phyloP scores from a whole-genome alignment of 2,797 vertebrate genomes.

The Leptoclinus maculatus region DNA sequence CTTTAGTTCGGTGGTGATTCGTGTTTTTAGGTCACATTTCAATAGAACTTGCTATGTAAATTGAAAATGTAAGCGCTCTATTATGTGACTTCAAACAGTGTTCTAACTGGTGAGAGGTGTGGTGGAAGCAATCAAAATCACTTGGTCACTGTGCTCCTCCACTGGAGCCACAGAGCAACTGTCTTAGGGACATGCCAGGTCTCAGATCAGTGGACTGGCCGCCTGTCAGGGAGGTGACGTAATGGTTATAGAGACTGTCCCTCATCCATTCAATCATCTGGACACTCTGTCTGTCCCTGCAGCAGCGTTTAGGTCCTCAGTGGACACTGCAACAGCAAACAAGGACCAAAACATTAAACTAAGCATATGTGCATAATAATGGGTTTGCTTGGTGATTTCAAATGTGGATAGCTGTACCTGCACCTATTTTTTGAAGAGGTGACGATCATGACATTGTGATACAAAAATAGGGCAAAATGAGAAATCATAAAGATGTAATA shows the following conservation, averaged over 20 bases:
- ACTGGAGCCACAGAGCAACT: constrained; percentile 45
- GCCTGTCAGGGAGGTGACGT: constrained; percentile 17
- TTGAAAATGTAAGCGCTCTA: not conserved
- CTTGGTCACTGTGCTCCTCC: constrained; percentile 29
- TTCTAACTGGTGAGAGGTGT: not conserved
- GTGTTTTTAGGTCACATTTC: not conserved
- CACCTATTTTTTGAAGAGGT: not conserved
- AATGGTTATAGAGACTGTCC: constrained; percentile 17
- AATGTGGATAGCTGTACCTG: not conserved
- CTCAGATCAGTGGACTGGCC: constrained; percentile 30
- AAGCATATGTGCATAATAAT: not conserved
- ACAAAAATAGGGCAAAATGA: not conserved
- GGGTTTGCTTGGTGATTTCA: not conserved
- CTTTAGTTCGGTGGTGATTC: not conserved
- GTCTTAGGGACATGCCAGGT: constrained; percentile 19
- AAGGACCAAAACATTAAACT: not conserved
- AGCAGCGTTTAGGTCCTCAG: not conserved
- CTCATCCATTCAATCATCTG: constrained; percentile 14
- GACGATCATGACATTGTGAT: not conserved
- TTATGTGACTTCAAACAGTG: not conserved
- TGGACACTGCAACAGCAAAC: not conserved
- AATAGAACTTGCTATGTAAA: not conserved
- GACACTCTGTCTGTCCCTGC: not conserved
- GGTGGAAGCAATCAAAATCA: constrained; percentile 32
- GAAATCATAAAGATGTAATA: not conserved